Evolutionary conservation across 2,113 vertebrate genomes (phyloP), one percentile per base, ranked within the genome.

Genomic region (Echinops telfairi): DNA sequence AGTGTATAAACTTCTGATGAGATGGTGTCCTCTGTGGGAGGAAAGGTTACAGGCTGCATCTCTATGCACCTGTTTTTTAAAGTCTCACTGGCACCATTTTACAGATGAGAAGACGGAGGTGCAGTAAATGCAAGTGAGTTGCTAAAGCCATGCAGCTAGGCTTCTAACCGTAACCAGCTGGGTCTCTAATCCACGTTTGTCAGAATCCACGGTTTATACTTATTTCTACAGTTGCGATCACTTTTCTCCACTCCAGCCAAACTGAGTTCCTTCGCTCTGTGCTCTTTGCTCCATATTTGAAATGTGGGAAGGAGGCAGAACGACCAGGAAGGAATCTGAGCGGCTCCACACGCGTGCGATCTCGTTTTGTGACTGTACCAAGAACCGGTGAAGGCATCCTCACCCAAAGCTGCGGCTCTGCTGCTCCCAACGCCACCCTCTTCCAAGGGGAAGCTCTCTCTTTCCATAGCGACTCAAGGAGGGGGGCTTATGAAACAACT

Each of bases 171-270:
- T 23, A 53, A 47, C 6, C 0, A 0, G 6, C 25, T 81, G 23
- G 76, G 31, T 77, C 92, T 93, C 68, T 29, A 78, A 27, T 57
- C 27, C 89, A 78, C 12, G 66, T 82, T 10, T 87, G 57, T 86
- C 58, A 29, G 70, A 84, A 36, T 80, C 70, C 36, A 64, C 27
- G 89, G 16, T 43, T 71, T 7, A 66, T 11, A 17, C 23, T 91
- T 62, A 71, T 68, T 68, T 17, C 23, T 71, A 27, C 4, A 81
- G 66, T 7, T 80, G 15, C 15, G 27, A 53, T 68, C 14, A 31
- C 1, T 79, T 25, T 82, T 77, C 71, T 93, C 57, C 23, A 60
- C 68, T 83, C 60, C n/a, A 86, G 20, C 25, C 62, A 33, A 43
- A 23, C 86, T 20, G 29, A 43, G 4, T 66, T 47, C 71, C 58